Conservation (phyloP, 2,797 vertebrate genomes). For the Cirrhinus molitorella region DNA sequence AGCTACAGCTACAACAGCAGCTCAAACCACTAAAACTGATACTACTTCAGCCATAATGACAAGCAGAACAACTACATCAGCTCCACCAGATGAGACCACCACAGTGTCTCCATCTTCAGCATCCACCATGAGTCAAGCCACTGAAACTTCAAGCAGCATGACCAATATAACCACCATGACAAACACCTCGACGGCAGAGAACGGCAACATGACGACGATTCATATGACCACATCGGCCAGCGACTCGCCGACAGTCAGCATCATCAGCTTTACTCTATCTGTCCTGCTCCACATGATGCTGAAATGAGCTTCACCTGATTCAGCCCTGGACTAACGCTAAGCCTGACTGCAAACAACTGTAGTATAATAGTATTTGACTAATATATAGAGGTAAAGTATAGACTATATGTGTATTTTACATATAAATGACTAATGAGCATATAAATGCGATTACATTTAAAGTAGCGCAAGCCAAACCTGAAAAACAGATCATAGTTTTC, state of each 20-base stretch:
- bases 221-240: slow-evolving; percentile 18
- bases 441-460: neutral
- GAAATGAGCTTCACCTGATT: neutral
- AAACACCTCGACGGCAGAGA: fast-evolving
- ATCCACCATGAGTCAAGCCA: neutral
- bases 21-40: neutral
- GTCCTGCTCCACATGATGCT: slow-evolving; percentile 49
- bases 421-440: neutral
- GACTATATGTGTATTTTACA: neutral
- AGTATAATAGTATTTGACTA: neutral
- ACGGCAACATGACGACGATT: neutral
- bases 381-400: neutral
- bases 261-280: slow-evolving; percentile 48
- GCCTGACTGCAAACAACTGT: neutral
- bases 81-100: neutral
- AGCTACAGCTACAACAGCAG: fast-evolving
- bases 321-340: neutral
- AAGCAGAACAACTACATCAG: too few relatives aligned
- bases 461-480: neutral
- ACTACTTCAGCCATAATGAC: too few relatives aligned
- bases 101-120: neutral
- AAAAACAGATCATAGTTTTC: neutral
- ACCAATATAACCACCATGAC: neutral
- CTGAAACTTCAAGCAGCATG: neutral
- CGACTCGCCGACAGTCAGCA: slow-evolving; percentile 39